phyloP scores from a whole-genome alignment of 2,113 vertebrate species.

The Probosciger aterrimus region DNA sequence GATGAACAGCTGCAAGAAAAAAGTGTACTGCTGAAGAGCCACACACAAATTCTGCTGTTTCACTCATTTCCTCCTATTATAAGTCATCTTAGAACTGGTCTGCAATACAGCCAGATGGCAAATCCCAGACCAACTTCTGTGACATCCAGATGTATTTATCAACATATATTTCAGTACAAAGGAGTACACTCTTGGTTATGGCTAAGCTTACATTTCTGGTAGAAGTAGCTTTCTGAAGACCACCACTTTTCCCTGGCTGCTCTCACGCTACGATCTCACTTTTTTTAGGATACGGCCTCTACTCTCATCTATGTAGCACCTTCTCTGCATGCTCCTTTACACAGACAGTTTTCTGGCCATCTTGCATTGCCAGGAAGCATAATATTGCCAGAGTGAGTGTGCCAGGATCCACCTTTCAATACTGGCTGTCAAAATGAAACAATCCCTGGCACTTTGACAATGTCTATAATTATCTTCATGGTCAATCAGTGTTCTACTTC shows the following conservation, averaged over 20 bases:
- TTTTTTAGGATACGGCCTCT: background rate
- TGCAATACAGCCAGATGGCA: background rate
- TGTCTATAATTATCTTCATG: background rate
- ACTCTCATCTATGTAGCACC: background rate
- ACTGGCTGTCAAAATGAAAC: constrained; percentile 2
- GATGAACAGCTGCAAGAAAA: background rate
- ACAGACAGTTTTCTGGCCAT: background rate
- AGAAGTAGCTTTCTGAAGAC: background rate
- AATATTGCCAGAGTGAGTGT: background rate
- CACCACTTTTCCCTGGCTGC: background rate
- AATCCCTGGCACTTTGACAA: background rate
- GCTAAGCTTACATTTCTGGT: background rate
- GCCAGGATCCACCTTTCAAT: constrained; percentile 13
- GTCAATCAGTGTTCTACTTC: background rate
- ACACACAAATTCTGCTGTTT: background rate
- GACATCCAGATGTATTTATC: background rate
- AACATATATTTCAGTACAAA: background rate
- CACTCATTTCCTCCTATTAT: background rate
- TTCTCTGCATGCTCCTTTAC: background rate
- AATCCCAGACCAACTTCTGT: background rate
- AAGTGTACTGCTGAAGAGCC: background rate
- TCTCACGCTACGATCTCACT: background rate
- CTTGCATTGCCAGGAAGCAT: background rate
- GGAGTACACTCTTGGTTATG: background rate
- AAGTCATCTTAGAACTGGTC: background rate